Base-by-base conservation (phyloP, 2,113 vertebrate genomes). In the Asarcornis scutulata region DNA sequence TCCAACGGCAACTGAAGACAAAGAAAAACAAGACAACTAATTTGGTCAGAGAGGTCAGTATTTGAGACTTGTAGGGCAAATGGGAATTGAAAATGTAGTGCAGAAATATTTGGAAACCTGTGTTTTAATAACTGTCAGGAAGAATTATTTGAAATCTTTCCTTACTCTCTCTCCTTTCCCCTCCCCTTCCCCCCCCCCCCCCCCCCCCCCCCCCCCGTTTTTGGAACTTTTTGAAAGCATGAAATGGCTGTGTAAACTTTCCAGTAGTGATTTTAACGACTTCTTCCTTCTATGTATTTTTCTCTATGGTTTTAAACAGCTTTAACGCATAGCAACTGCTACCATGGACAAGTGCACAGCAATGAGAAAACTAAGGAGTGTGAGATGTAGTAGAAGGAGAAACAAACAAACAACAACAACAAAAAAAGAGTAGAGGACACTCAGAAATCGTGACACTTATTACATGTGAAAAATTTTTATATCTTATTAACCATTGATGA, bases 151-250 rank as follows among this genome's bases (percentile, higher is more conserved):
- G 2, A 52, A 78, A 42, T 69, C 55, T 48, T 48, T 48, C 46
- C 46, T 48, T 48, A 48, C 22, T 22, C 46, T 48, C 46, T 48
- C 20, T 48, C 46, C 46, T 11, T 48, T 48, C 20, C 46, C 46
- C 46, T 48, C 46, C 20, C 46, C 6, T 48, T 22, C 20, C 46
- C 20, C 11, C 16, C 72, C 22, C 6, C 22, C 11, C 48, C 72
- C 22, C 6, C 22, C 11, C 48, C 4, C 1, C 0, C 7, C 20
- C 10, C 40, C 38, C 38, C 38, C 11, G 11, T 40, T 7, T 38
- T 67, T 64, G 32, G 26, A 64, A 76, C 20, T 75, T 56, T 46
- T 53, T 89, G 66, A 27, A 78, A 75, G 8, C 11, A 17, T 5
- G 10, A 79, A 85, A 64, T 44, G 7, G 8, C 6, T 34, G 29